Percentiles rank a stretch among this genome's conserved stretches.
phyloP scores from a whole-genome alignment of 2,888 invertebrate species.

The Ochlodes sylvanus region DNA sequence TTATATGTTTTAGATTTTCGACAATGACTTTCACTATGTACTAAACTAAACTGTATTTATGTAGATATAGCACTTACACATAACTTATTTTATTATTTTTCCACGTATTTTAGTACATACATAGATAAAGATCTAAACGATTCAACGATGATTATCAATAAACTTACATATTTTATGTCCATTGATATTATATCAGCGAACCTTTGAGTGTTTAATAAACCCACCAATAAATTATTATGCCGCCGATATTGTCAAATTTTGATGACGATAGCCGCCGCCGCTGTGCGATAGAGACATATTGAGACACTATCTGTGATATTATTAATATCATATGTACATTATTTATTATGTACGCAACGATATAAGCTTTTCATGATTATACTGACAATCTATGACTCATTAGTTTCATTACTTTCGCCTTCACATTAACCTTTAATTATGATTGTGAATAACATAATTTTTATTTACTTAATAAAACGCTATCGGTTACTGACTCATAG shows the following conservation, averaged over 20 bases:
- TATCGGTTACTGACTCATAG: too few species aligned
- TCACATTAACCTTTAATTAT: not conserved
- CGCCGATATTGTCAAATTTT: conserved; percentile 1
- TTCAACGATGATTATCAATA: not conserved
- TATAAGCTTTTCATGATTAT: not conserved
- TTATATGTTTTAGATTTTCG: too few species aligned
- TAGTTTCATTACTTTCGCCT: not conserved
- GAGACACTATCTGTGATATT: not conserved
- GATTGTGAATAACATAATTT: not conserved
- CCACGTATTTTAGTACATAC: too few species aligned
- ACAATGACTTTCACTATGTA: too few species aligned
- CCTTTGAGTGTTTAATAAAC: conserved; percentile 6
- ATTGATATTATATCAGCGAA: not conserved
- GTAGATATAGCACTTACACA: too few species aligned
- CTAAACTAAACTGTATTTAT: too few species aligned
- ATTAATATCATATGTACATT: not conserved
- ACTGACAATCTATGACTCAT: not conserved
- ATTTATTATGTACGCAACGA: not conserved
- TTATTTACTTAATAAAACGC: not conserved
- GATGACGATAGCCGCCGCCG: not conserved
- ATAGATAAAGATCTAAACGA: not conserved
- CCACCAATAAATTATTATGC: conserved; percentile 6
- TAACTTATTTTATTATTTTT: too few species aligned
- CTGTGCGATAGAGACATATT: conserved; percentile 2
- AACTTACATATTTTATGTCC: not conserved